phyloP scores from a whole-genome alignment of 1,140 invertebrate species.

The Battus philenor region DNA sequence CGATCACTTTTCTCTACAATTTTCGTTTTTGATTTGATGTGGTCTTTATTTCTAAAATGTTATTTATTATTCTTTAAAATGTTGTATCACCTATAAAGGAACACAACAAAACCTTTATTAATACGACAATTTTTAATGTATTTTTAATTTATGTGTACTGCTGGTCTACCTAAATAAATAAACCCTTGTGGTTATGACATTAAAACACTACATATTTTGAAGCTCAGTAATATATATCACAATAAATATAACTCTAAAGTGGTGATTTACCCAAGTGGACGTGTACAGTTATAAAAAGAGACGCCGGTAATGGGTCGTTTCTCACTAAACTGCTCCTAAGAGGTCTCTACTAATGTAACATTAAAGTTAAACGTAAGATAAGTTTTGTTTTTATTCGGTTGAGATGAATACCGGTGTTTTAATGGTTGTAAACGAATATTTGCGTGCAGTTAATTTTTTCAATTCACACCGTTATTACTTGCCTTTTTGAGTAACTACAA shows the following conservation, averaged over 20 bases:
- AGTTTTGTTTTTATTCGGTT: conserved; percentile 13
- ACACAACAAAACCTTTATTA: no score
- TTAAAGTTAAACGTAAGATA: conserved; percentile 11
- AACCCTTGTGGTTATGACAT: conserved; percentile 30
- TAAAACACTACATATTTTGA: conserved; percentile 48
- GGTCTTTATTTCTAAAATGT: no score
- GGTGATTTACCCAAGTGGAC: conserved; percentile 43
- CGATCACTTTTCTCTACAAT: no score
- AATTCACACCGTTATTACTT: conserved; percentile 1
- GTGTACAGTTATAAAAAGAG: conserved; percentile 33
- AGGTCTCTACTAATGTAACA: conserved; percentile 25
- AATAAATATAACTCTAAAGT: conserved; percentile 47
- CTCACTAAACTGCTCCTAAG: conserved; percentile 28
- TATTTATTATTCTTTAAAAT: no score
- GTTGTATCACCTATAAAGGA: no score
- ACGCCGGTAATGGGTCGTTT: conserved; percentile 38
- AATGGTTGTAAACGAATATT: conserved; percentile 11
- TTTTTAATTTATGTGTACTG: no score
- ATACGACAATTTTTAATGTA: no score
- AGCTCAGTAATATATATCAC: conserved; percentile 37
- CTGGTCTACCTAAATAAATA: no score
- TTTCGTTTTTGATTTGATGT: no score
- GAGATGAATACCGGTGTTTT: conserved; percentile 8
- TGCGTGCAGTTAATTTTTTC: conserved; percentile 13
- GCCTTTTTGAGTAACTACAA: background rate